Percentiles rank a stretch among this genome's conserved stretches.
phyloP scores from a whole-genome alignment of 2,888 invertebrate genomes.

The Allolobophora icterica region DNA sequence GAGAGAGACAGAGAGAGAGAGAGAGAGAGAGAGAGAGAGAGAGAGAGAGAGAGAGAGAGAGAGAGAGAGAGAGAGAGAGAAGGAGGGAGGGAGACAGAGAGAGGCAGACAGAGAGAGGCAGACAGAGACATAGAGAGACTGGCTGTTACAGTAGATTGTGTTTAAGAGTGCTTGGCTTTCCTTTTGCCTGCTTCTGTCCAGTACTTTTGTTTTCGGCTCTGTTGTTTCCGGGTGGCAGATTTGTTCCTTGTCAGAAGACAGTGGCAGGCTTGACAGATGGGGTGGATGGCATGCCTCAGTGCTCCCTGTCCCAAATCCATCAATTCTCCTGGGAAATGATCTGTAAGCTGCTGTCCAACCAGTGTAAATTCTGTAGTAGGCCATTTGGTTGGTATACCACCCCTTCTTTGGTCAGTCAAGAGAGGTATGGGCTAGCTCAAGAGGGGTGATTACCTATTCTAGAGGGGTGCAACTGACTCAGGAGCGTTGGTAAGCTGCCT shows the following conservation, averaged over 20 bases:
- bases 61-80: too few relatives aligned
- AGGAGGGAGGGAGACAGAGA: too few relatives aligned
- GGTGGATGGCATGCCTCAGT: not conserved
- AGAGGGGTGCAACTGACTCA: not conserved
- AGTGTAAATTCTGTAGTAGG: not conserved
- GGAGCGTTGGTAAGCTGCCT: not conserved
- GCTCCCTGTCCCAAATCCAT: not conserved
- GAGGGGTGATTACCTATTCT: not conserved
- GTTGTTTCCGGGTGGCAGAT: not conserved
- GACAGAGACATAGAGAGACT: too few relatives aligned
- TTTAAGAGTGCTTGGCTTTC: not conserved
- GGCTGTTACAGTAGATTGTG: not conserved
- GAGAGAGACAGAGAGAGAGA: too few relatives aligned
- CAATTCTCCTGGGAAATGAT: not conserved
- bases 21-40: not conserved
- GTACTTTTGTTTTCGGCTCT: not conserved
- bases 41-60: too few relatives aligned
- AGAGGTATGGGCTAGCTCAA: not conserved
- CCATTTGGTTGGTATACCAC: not conserved
- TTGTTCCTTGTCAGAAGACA: slow-evolving; percentile 11
- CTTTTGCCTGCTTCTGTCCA: too few relatives aligned
- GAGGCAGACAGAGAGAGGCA: too few relatives aligned
- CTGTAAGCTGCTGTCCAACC: not conserved
- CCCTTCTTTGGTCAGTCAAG: not conserved
- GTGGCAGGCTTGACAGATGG: not conserved